phyloP scores from a whole-genome alignment of 2,113 vertebrate species.

The Oncorhynchus gorbuscha region DNA sequence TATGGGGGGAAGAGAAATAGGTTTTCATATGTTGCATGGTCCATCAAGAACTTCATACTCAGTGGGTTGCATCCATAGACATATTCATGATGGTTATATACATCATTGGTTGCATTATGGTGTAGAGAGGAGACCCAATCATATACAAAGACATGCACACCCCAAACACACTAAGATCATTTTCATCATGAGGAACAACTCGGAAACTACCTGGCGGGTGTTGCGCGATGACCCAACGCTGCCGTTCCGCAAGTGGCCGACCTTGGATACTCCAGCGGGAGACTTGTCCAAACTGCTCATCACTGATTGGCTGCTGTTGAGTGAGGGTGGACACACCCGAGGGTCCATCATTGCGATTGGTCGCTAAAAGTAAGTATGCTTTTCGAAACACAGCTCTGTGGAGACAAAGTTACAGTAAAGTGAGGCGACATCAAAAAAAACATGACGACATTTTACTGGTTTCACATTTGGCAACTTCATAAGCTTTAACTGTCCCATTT shows the following conservation, averaged over 20 bases:
- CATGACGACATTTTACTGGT: neutral
- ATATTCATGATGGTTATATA: too few species aligned
- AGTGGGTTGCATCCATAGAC: neutral
- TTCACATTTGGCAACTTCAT: neutral
- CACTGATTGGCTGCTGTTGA: slow-evolving; percentile 52
- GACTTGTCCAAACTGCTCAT: slow-evolving; percentile 79
- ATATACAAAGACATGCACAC: neutral
- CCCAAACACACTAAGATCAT: neutral
- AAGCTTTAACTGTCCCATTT: neutral
- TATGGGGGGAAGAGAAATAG: slow-evolving; percentile 2
- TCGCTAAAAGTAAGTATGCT: neutral
- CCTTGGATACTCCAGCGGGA: slow-evolving; percentile 40
- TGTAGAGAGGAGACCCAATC: too few species aligned
- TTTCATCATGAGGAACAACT: slow-evolving; percentile 13
- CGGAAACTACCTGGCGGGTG: slow-evolving; percentile 61
- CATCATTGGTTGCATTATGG: too few species aligned
- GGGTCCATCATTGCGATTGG: slow-evolving; percentile 57
- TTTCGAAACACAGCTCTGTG: slow-evolving; percentile 1
- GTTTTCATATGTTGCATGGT: neutral
- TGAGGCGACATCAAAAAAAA: neutral
- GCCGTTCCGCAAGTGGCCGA: slow-evolving; percentile 74
- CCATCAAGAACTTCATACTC: neutral
- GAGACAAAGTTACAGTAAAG: neutral
- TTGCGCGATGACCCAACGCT: slow-evolving; percentile 79
- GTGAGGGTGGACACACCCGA: slow-evolving; percentile 52